Conservation (phyloP, 2,113 vertebrate species). For the Redunca redunca region DNA sequence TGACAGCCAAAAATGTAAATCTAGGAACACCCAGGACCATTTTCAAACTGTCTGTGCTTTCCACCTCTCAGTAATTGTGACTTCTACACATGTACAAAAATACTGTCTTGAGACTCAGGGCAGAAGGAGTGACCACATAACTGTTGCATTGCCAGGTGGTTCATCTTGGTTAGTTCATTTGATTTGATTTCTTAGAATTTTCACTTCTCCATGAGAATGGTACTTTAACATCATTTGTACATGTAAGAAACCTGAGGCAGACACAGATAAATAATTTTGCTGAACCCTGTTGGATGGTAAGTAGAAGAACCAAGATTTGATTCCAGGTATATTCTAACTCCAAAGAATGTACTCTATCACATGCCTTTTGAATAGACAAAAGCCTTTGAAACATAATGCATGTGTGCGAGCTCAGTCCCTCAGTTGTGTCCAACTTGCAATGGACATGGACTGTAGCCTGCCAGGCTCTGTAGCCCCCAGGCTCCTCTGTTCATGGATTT, state of each 20-base stretch:
- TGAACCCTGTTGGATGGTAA: background rate
- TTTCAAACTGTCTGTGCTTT: background rate
- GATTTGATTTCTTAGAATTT: background rate
- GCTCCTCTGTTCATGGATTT: background rate
- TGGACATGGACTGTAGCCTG: background rate
- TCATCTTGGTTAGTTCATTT: background rate
- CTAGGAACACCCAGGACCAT: background rate
- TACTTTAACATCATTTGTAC: conserved; percentile 1
- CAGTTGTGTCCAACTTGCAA: background rate
- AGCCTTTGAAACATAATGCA: background rate
- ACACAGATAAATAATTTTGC: background rate
- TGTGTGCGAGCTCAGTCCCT: background rate
- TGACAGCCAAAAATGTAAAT: background rate
- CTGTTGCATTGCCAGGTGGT: background rate
- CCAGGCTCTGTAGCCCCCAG: background rate
- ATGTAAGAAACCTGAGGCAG: background rate
- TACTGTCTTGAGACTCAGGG: background rate
- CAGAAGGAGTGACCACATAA: background rate
- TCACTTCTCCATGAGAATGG: background rate
- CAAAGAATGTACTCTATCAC: background rate
- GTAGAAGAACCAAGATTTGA: background rate
- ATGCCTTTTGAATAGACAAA: background rate
- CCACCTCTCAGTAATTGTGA: background rate
- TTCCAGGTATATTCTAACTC: background rate
- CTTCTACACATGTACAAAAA: background rate